Evolutionary conservation across 2,797 vertebrate genomes (phyloP), one percentile per base, ranked within the genome.

Genomic region (Luscinia luscinia): DNA sequence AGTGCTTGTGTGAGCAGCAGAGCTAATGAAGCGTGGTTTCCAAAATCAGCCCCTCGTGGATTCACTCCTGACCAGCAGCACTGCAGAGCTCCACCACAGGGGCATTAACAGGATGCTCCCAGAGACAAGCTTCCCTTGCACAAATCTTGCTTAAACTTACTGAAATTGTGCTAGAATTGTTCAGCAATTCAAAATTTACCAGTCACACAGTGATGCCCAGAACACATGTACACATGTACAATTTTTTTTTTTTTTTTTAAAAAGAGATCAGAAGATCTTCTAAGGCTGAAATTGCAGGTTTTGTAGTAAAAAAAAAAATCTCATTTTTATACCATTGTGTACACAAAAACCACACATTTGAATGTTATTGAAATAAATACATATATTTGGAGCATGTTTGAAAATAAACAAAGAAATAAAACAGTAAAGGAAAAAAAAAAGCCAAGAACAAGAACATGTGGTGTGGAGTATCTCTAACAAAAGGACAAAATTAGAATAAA

Each of bases 91-190:
- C 32, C 23, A 58, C 5, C 46, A 5, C 2, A 19, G 5, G 30
- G 15, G 3, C 34, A 34, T 6, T 20, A 11, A 7, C 2, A 6
- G 2, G 9, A 2, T 7, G 28, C 8, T 52, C 18, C 51, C 28
- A 30, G 17, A 18, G 19, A 30, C 51, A 20, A 52, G 51, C 51
- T 52, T 12, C 8, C 23, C 34, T 34, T 34, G 46, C 38, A 90
- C 30, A 66, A 48, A 43, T 11, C 15, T 54, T 24, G 11, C 21
- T 74, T 62, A 54, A 64, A 41, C 11, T 46, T 40, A 32, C 8
- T 32, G 11, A n/a, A 64, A 43, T 59, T 24, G 4, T 12, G 18
- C 34, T 21, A 30, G 23, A 74, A 75, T 43, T 76, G 12, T 52
- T 64, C 51, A 85, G 12, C 12, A 49, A 70, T 46, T 66, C 36